Conservation (phyloP, 2,797 vertebrate genomes). For the Tachyglossus aculeatus region DNA sequence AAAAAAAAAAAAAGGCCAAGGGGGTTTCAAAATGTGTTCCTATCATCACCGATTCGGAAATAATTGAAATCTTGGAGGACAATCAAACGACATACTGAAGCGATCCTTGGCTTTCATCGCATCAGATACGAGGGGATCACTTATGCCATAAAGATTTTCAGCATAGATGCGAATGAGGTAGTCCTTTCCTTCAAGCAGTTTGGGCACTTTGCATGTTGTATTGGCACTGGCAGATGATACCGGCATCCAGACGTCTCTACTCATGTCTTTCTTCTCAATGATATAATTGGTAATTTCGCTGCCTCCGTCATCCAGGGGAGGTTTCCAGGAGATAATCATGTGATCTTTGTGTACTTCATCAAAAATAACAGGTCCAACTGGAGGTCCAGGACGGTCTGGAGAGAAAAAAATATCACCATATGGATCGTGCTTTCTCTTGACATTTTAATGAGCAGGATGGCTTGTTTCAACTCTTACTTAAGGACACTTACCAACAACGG, state of each 20-base stretch:
- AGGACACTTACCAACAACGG: constrained; percentile 87
- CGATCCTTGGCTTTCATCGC: constrained; percentile 96
- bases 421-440: not conserved
- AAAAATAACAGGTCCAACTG: constrained; percentile 93
- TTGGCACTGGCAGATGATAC: constrained; percentile 92
- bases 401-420: constrained; percentile 17
- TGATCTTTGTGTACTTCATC: constrained; percentile 94
- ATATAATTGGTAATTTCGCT: constrained; percentile 93
- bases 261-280: constrained; percentile 91
- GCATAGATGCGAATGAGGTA: constrained; percentile 94
- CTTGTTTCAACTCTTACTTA: not conserved
- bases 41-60: constrained; percentile 4
- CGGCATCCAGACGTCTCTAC: constrained; percentile 93
- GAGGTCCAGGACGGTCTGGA: constrained; percentile 89
- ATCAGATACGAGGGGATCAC: constrained; percentile 93
- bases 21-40: constrained; percentile 16
- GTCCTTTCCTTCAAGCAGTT: constrained; percentile 90
- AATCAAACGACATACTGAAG: constrained; percentile 84
- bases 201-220: constrained; percentile 93
- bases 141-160: constrained; percentile 97
- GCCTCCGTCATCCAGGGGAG: constrained; percentile 93
- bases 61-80: constrained; percentile 17
- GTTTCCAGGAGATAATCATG: constrained; percentile 97
- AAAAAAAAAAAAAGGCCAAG: constrained; percentile 31
- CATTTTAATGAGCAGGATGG: constrained; percentile 13